Conservation (phyloP, 2,113 vertebrate species). For the Orycteropus afer region DNA sequence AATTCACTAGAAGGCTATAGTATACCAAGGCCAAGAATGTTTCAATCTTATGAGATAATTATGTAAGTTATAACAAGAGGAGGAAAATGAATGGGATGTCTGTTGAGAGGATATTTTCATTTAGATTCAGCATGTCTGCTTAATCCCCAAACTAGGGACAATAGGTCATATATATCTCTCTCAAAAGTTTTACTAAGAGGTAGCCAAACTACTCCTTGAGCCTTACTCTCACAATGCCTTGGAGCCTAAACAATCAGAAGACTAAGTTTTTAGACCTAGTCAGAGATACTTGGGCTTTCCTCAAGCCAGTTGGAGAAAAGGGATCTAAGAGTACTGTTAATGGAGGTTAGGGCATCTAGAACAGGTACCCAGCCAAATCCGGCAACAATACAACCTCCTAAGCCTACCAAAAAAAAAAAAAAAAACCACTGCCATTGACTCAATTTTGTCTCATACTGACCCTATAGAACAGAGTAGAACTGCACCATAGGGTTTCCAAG, state of each 20-base stretch:
- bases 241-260: not conserved
- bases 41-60: not conserved
- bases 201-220: not conserved
- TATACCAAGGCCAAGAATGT: not conserved
- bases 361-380: not conserved
- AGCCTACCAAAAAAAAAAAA: not conserved
- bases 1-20: not conserved
- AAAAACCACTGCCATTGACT: too few relatives aligned
- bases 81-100: not conserved
- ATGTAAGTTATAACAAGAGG: not conserved
- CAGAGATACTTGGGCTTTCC: not conserved
- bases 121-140: not conserved
- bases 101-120: not conserved
- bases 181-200: not conserved
- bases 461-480: too few relatives aligned
- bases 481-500: too few relatives aligned
- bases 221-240: not conserved
- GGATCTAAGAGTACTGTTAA: not conserved
- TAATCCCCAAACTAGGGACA: not conserved
- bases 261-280: not conserved
- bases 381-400: too few relatives aligned
- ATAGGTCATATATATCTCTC: not conserved
- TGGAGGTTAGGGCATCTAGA: not conserved
- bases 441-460: too few relatives aligned
- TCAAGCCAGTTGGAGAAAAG: not conserved